Base-by-base conservation (phyloP, 2,888 invertebrate genomes). In the Hypselothyrea guttata region DNA sequence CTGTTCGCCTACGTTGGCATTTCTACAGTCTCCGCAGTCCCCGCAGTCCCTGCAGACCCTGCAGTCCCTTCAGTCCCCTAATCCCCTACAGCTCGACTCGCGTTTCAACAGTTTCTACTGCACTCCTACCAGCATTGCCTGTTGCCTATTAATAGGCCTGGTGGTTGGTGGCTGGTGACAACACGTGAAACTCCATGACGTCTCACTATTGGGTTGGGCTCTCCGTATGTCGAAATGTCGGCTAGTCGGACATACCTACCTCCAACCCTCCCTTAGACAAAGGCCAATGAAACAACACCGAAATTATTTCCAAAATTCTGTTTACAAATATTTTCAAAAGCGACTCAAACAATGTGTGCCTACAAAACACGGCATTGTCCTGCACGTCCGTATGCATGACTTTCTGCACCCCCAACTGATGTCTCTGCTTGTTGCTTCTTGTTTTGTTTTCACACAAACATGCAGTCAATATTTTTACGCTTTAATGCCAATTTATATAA, bases 301-400 rank as follows among this genome's bases (percentile, higher is more conserved):
- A 65, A 70, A 74, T 73, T 64, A 59, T 78, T 73, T 76, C 74
- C 64, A 75, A 79, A 84, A 73, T 69, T 75, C 69, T 87, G 87
- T 87, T 88, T 87, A 88, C 88, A 87, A 87, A 87, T 86, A 87
- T 88, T 86, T 85, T 69, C 72, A 71, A 79, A 60, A 61, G 38
- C 33, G 41, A 22, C 22, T 22, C 5, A 57, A 60, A 56, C 59
- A 74, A 68, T 51, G 54, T 51, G 54, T 49, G 15, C 49, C 55
- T 38, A 57, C 53, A 60, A 42, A 67, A 67, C 31, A 53, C 56
- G 51, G 46, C 34, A 38, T 59, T 60, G 45, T 40, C 9, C 18
- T 41, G 40, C 11, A 11, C 11, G 22, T 15, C 37, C 16, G 7
- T 16, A 48, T 31, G 34, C 37, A 51, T 69, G 68, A 66, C 68